phyloP scores from a whole-genome alignment of 37 sponge, comb jelly and placozoan genomes.

The Axinella damicornis region DNA sequence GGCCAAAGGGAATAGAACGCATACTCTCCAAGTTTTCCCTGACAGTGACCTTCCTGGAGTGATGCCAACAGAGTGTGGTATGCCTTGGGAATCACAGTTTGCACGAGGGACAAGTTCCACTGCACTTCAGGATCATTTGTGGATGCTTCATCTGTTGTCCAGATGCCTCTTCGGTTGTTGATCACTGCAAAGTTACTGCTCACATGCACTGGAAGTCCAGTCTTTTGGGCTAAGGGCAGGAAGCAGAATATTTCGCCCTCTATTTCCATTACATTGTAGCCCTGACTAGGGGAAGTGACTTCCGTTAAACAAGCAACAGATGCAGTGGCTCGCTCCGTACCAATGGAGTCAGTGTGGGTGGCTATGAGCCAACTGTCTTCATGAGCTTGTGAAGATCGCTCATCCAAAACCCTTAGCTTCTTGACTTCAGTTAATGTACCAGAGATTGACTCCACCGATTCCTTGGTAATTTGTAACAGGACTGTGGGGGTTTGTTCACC shows the following conservation, averaged over 20 bases:
- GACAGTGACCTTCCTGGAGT: not conserved
- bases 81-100: slow-evolving; percentile 24
- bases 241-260: slow-evolving; percentile 62
- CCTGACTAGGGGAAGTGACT: not conserved
- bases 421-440: not conserved
- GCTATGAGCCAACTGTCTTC: slow-evolving; percentile 6
- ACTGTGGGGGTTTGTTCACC: not conserved
- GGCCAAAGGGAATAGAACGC: slow-evolving; percentile 30
- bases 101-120: slow-evolving; percentile 29
- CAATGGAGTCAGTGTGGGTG: not conserved
- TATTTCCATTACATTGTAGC: not conserved
- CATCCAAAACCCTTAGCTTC: not conserved
- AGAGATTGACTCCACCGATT: not conserved
- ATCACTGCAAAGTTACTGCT: slow-evolving; percentile 63
- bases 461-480: not conserved
- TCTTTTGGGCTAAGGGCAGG: slow-evolving; percentile 27
- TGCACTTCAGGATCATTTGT: not conserved
- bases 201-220: slow-evolving; percentile 70
- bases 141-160: slow-evolving; percentile 12
- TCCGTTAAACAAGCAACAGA: slow-evolving; percentile 2
- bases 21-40: not conserved
- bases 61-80: slow-evolving; percentile 3
- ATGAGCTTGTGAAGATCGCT: not conserved
- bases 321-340: not conserved
- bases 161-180: slow-evolving; percentile 51